Evolutionary conservation across 2,888 invertebrate genomes (phyloP).

Genomic region (Congeria kusceri): DNA sequence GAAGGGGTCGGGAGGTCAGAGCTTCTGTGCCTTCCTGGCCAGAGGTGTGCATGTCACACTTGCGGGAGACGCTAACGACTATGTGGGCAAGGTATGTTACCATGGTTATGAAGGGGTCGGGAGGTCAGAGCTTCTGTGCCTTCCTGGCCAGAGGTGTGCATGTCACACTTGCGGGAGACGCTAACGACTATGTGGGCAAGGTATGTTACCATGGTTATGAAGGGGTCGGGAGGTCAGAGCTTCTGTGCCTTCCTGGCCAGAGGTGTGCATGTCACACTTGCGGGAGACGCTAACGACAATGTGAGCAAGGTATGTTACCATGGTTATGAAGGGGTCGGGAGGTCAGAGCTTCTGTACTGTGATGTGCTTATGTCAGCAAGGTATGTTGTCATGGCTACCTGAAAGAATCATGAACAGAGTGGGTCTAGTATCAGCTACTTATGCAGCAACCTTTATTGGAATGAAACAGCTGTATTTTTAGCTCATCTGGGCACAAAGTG

Average conservation of each 20-base stretch:
- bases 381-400: too few species aligned
- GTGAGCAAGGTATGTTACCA: conserved; percentile 91
- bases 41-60: conserved; percentile 95
- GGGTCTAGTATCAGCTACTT: too few species aligned
- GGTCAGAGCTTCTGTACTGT: conserved; percentile 99
- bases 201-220: conserved; percentile 80
- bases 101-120: too few species aligned
- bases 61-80: conserved; percentile 99
- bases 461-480: too few species aligned
- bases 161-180: conserved; percentile 97
- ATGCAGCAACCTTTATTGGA: too few species aligned
- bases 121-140: conserved; percentile 97
- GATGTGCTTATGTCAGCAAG: conserved; percentile 97
- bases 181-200: conserved; percentile 99
- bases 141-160: conserved; percentile 96
- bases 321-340: too few species aligned
- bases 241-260: conserved; percentile 98
- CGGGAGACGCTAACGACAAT: conserved; percentile 99
- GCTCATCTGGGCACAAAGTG: too few species aligned
- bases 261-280: conserved; percentile 95
- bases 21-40: conserved; percentile 98
- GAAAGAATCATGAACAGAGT: too few species aligned
- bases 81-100: conserved; percentile 92
- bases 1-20: conserved; percentile 98
- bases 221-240: conserved; percentile 89